Evolutionary conservation across 2,797 vertebrate genomes (phyloP), one percentile per base, ranked within the genome.

Genomic region (Scleropages formosus): DNA sequence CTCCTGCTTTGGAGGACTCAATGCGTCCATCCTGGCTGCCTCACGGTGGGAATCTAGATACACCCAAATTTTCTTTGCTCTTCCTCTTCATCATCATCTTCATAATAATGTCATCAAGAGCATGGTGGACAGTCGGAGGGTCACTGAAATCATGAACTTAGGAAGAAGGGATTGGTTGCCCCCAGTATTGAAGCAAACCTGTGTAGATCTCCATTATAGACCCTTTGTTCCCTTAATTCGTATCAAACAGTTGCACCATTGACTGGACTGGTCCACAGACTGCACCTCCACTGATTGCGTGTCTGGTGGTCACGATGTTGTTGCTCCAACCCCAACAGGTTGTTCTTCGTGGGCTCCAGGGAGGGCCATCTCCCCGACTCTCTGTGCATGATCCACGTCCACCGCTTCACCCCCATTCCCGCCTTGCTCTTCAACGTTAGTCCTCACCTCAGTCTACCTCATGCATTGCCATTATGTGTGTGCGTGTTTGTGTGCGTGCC

Each of bases 271-370:
- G n/a, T n/a, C n/a, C n/a, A n/a, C n/a, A n/a, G n/a, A 2, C 6
- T 39, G 31, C 31, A 39, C 31, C 84, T 65, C 74, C 69, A 7
- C 27, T 6, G 11, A 58, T 0, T 58, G n/a, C n/a, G n/a, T n/a
- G 4, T 58, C 12, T 4, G 4, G 18, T n/a, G 18, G n/a, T 58
- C 53, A 13, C 1, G n/a, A n/a, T 12, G 12, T 8, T 27, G 24
- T 59, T 10, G 10, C 70, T 72, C 70, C 18, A 8, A 59, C 18
- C 59, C 51, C 44, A 59, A 26, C 72, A 97, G 96, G 88, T 86
- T 97, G 77, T 96, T 97, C 87, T 97, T 96, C 78, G 96, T 97
- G 85, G 96, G 95, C 77, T 96, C 95, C 72, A 92, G 96, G 75
- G 95, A 97, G 81, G 96, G 96, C 13, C 96, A 97, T 72, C 92